Conservation (phyloP, 2,113 vertebrate species). For the Dolichallabes microphthalmus region DNA sequence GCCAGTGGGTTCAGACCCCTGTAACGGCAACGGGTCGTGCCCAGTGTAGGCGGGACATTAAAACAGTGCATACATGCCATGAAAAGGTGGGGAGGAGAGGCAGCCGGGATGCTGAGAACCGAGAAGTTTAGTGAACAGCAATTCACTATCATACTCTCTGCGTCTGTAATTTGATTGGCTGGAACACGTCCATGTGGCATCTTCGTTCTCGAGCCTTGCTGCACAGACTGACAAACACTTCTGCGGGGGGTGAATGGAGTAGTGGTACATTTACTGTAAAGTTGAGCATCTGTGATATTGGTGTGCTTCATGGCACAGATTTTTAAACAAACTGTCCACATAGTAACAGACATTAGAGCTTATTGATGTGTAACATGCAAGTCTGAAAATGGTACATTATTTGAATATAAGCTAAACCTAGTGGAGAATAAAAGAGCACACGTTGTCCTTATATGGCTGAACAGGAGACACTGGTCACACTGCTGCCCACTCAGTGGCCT, state of each 20-base stretch:
- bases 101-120: slow-evolving; percentile 33
- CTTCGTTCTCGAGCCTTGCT: slow-evolving; percentile 5
- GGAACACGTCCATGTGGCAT: slow-evolving; percentile 24
- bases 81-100: slow-evolving; percentile 29
- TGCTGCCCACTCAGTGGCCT: slow-evolving; percentile 18
- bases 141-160: neutral
- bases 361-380: neutral
- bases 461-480: slow-evolving; percentile 24
- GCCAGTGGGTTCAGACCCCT: slow-evolving; percentile 47
- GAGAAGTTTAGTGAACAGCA: neutral
- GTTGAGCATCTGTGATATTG: slow-evolving; percentile 25
- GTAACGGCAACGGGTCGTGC: slow-evolving; percentile 47
- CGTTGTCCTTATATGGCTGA: neutral
- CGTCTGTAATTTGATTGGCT: slow-evolving; percentile 24
- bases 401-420: neutral
- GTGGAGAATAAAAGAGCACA: neutral
- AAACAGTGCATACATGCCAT: slow-evolving; percentile 46
- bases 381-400: neutral
- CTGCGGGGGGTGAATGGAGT: neutral
- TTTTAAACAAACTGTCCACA: slow-evolving; percentile 1
- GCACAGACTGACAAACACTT: slow-evolving; percentile 23
- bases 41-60: slow-evolving; percentile 35
- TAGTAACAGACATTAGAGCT: neutral
- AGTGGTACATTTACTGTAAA: slow-evolving; percentile 4
- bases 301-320: neutral